Evolutionary conservation across 2,888 invertebrate genomes (phyloP), one percentile per base, ranked within the genome.

Genomic region (Encarsia formosa): DNA sequence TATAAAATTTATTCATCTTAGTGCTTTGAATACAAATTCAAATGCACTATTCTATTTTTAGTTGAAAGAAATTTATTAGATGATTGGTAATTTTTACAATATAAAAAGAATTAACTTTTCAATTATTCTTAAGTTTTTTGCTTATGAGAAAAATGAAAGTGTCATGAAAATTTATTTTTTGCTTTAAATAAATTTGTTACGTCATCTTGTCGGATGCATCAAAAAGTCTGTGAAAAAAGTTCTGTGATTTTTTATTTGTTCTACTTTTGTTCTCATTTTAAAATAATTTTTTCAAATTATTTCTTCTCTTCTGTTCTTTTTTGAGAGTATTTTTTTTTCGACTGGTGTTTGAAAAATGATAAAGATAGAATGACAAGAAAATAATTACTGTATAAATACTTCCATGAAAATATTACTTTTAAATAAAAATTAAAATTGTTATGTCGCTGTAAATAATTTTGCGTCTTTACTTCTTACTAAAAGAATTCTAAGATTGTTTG

Each of bases 161-260:
- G n/a, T n/a, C n/a, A n/a, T n/a, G n/a, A n/a, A n/a, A n/a, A n/a
- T n/a, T n/a, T n/a, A n/a, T n/a, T n/a, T n/a, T n/a, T n/a, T n/a
- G n/a, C n/a, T n/a, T n/a, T n/a, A n/a, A n/a, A n/a, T n/a, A n/a
- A n/a, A n/a, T n/a, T n/a, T n/a, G n/a, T n/a, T n/a, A n/a, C n/a
- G n/a, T n/a, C n/a, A n/a, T n/a, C n/a, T 20, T 20, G 38, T 22
- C 24, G 39, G 24, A 48, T 29, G 24, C 41, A 41, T 31, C 20
- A 37, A 44, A 45, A 24, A 45, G 45, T 46, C 23, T 45, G 52
- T 50, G 49, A 52, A 59, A 63, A 55, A 55, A 54, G 32, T 62
- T 61, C 62, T 65, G 64, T 66, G 64, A 67, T 65, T 65, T 54
- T 47, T 50, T 52, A 62, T 63, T 62, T 61, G 62, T 65, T 66